Evolutionary conservation across 2,888 invertebrate genomes (phyloP), one percentile per base, ranked within the genome.

Genomic region (Epsilonema sp.): DNA sequence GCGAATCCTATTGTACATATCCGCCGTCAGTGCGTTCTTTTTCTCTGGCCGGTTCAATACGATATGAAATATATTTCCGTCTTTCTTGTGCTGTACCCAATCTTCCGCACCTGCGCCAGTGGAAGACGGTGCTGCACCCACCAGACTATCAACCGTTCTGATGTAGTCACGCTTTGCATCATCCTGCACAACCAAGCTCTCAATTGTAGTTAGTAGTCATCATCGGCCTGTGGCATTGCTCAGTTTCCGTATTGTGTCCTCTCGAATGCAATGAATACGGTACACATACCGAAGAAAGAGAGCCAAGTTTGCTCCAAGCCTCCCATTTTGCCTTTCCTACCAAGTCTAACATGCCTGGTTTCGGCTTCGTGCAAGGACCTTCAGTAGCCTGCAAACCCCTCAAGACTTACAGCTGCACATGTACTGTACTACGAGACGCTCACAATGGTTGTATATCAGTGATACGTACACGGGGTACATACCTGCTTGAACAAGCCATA

Each of bases 11-110:
- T 64, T 53, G 63, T 84, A 87, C 74, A 80, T 80, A 62, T 68
- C 56, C 3, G 51, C 43, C 43, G 74, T 77, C 0, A 86, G 66
- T 0, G 86, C 82, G 74, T 89, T 89, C 61, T 78, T 82, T 65
- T 77, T 82, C 2, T 65, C 64, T 0, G 84, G 83, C 60, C 81
- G 76, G 63, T 84, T 80, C 37, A 83, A 74, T 56, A 70, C 74
- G 21, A 84, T 72, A 23, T 76, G 68, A 26, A 73, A 67, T 13
- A 78, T 31, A 11, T 25, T 66, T 48, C 74, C 74, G 48, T 70
- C 68, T 50, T 69, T 40, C 22, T 4, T 46, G 5, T 2, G 26
- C 31, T 26, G 3, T 24, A 8, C 16, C 21, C 19, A 19, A 21
- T 16, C 24, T 21, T 41, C 8, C 16, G 2, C 25, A 31, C 3